Conservation (phyloP, 1,140 invertebrate genomes). For the Pseudobourletiella spinata region DNA sequence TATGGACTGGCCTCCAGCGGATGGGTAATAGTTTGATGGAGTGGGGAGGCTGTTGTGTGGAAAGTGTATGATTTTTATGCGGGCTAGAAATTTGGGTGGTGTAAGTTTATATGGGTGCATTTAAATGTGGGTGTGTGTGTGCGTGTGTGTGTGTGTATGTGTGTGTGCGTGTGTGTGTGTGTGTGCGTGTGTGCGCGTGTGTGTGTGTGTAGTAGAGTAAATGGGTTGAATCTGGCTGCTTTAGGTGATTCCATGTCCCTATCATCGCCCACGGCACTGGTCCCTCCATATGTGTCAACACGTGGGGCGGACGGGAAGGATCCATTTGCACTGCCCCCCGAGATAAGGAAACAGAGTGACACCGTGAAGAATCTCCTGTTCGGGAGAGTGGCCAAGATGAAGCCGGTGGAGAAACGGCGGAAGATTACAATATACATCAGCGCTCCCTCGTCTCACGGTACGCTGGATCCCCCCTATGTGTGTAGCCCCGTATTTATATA, state of each 20-base stretch:
- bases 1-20: no score
- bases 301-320: conserved; percentile 33
- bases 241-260: conserved; percentile 50
- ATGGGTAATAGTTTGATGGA: not conserved
- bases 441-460: conserved; percentile 59
- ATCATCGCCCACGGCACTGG: conserved; percentile 48
- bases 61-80: no score
- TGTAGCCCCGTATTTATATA: not conserved
- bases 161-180: not conserved
- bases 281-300: conserved; percentile 30
- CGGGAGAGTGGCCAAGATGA: conserved; percentile 44
- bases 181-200: not conserved
- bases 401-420: conserved; percentile 40
- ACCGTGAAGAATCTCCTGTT: conserved; percentile 48
- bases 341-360: conserved; percentile 46
- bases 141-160: no score
- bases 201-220: no score
- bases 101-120: not conserved
- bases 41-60: not conserved
- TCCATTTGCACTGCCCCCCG: conserved; percentile 39
- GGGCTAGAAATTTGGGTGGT: not conserved
- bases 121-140: no score
- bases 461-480: not conserved
- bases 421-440: conserved; percentile 59
- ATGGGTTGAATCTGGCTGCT: not conserved